These are phyloP conservation scores for Lycorma delicatula DNA, from an alignment of 1,140 invertebrate genomes.

Conservation along the genomic window DNA sequence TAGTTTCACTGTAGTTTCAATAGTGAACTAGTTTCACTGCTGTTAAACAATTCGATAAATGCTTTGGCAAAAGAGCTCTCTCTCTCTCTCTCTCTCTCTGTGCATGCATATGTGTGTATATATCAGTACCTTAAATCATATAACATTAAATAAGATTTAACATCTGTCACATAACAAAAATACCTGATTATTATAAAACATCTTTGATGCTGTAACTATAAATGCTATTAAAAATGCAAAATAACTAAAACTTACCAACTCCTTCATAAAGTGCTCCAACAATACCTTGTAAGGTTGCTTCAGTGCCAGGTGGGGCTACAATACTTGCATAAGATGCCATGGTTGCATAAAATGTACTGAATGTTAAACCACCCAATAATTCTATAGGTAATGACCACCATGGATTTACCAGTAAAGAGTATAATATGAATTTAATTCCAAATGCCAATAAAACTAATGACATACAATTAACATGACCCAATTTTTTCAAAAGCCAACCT, in stretches of 20 bases:
- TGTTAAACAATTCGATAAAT: too few species aligned
- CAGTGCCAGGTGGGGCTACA: constrained; percentile 73
- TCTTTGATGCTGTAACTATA: too few species aligned
- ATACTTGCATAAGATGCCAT: constrained; percentile 83
- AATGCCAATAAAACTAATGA: constrained; percentile 64
- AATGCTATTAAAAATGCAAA: too few species aligned
- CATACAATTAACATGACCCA: constrained; percentile 77
- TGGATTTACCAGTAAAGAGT: constrained; percentile 68
- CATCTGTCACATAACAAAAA: too few species aligned
- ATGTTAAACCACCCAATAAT: constrained; percentile 78
- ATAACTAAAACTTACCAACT: constrained; percentile 51
- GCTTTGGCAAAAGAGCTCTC: too few species aligned
- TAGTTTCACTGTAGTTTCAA: too few species aligned
- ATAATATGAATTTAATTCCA: constrained; percentile 66
- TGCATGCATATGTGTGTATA: too few species aligned
- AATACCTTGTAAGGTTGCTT: constrained; percentile 76
- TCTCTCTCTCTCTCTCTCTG: too few species aligned
- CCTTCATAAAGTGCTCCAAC: constrained; percentile 81
- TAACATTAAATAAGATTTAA: too few species aligned
- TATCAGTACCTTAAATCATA: too few species aligned
- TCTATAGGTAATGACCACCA: constrained; percentile 81
- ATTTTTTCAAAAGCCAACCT: constrained; percentile 64
- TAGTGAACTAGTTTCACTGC: too few species aligned
- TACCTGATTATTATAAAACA: too few species aligned
- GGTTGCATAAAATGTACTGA: constrained; percentile 80